Percentiles rank a stretch among this genome's conserved stretches.
Evolutionary conservation across 2,113 vertebrate species (phyloP).

Genomic region (Nansenia antarctica): DNA sequence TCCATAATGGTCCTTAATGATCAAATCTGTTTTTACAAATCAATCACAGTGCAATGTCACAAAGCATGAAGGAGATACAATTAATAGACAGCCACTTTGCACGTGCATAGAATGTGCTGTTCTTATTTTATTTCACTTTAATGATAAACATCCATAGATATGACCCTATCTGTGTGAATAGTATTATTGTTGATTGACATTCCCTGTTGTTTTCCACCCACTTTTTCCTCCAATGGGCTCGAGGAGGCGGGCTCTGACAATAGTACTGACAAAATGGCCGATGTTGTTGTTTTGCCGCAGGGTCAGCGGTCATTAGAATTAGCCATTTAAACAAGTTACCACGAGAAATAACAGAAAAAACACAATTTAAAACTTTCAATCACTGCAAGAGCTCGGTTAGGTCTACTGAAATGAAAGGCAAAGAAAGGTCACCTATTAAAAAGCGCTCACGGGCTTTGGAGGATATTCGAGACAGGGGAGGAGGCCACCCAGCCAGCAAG

Average conservation of each 20-base stretch:
- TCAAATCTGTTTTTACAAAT: too few relatives aligned
- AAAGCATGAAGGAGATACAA: too few relatives aligned
- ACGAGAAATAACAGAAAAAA: conserved; percentile 36
- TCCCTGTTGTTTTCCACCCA: conserved; percentile 33
- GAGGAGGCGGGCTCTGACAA: conserved; percentile 45
- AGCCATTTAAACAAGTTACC: conserved; percentile 28
- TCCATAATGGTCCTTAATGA: too few relatives aligned
- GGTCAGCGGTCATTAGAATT: conserved; percentile 62
- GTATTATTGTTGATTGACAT: conserved; percentile 52
- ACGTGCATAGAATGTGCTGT: too few relatives aligned
- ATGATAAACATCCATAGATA: too few relatives aligned
- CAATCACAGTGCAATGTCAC: too few relatives aligned
- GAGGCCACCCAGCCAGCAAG: conserved; percentile 85
- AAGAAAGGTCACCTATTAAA: conserved; percentile 94
- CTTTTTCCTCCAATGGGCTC: conserved; percentile 61
- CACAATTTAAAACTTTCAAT: not conserved
- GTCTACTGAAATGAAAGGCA: conserved; percentile 86
- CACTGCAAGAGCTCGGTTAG: conserved; percentile 28
- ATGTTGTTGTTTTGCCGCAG: conserved; percentile 77
- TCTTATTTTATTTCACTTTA: too few relatives aligned
- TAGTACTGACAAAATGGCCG: conserved; percentile 79
- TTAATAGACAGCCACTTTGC: too few relatives aligned
- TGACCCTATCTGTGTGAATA: too few relatives aligned
- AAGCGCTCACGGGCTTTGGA: conserved; percentile 92
- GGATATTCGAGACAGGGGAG: conserved; percentile 84